phyloP scores from a whole-genome alignment of 2,888 invertebrate genomes.

The Bembecia ichneumoniformis region DNA sequence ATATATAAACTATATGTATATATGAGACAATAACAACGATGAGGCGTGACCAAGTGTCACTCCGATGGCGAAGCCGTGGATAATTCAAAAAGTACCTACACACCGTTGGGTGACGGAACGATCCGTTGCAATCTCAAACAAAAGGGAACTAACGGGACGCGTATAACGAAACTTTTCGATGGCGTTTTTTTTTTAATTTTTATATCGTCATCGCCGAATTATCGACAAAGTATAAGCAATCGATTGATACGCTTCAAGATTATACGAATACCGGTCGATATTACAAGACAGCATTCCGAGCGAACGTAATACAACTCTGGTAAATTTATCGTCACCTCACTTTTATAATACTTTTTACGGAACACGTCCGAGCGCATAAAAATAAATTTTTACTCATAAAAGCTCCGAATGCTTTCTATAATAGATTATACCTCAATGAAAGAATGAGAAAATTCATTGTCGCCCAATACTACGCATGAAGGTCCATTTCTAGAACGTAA shows the following conservation, averaged over 20 bases:
- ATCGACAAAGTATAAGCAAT: background rate
- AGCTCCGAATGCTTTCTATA: no score
- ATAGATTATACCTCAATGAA: no score
- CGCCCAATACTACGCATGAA: no score
- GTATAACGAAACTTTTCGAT: constrained; percentile 16
- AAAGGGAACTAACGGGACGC: constrained; percentile 44
- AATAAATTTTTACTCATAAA: no score
- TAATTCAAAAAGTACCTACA: constrained; percentile 38
- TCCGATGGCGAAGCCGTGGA: constrained; percentile 28
- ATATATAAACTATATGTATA: constrained; percentile 13
- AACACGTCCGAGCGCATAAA: no score
- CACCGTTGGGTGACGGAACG: constrained; percentile 24
- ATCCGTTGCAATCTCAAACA: constrained; percentile 26
- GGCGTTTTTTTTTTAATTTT: constrained; percentile 25
- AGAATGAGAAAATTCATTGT: no score
- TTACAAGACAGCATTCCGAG: background rate
- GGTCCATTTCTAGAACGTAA: no score
- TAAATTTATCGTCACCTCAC: no score
- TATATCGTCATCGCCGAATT: constrained; percentile 7
- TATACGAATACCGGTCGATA: background rate
- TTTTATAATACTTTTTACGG: no score
- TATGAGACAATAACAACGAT: constrained; percentile 19
- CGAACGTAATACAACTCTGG: no score
- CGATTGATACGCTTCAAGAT: background rate
- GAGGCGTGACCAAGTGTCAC: constrained; percentile 36